Base-by-base conservation (phyloP, 2,888 invertebrate genomes). In the Aethes cnicana region DNA sequence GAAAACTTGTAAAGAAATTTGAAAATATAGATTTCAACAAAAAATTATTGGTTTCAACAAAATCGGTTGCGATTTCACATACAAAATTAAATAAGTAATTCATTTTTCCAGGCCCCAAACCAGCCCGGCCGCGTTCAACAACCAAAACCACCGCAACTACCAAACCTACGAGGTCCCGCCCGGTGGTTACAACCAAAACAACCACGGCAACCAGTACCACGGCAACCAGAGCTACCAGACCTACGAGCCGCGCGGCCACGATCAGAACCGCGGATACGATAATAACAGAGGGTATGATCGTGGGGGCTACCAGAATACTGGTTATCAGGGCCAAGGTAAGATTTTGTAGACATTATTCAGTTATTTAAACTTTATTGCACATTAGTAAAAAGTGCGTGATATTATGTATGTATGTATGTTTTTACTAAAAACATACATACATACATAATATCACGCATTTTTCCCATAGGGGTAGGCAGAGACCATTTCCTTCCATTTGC, bases 61-160 rank as follows among this genome's bases (percentile, higher is more conserved):
- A n/a, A n/a, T n/a, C n/a, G n/a, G n/a, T n/a, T n/a, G n/a, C n/a
- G n/a, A n/a, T n/a, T n/a, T n/a, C n/a, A n/a, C n/a, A n/a, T n/a
- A n/a, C n/a, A n/a, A n/a, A n/a, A n/a, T n/a, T 12, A n/a, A 4
- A 23, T 2, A 4, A 30, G 7, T 9, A 26, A 28, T 16, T 0
- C 7, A 35, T 9, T 37, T 23, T 68, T 68, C 1, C 70, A 86
- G 86, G 46, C 72, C 79, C 0, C 84, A 83, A 64, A 68, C 75
- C 1, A 74, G 69, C 18, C 77, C 78, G 1, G 72, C 67, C 0
- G 83, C 84, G n/a, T 79, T 77, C 56, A 64, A 57, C 37, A 58
- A 42, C 35, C 55, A 50, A 4, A 63, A 61, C 26, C 66, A 67
- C 0, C 57, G 62, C 5, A 53, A 47, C 14, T 50, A 58, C 23